Evolutionary conservation across 2,888 invertebrate species (phyloP).

Genomic region (Drosophila cognata): DNA sequence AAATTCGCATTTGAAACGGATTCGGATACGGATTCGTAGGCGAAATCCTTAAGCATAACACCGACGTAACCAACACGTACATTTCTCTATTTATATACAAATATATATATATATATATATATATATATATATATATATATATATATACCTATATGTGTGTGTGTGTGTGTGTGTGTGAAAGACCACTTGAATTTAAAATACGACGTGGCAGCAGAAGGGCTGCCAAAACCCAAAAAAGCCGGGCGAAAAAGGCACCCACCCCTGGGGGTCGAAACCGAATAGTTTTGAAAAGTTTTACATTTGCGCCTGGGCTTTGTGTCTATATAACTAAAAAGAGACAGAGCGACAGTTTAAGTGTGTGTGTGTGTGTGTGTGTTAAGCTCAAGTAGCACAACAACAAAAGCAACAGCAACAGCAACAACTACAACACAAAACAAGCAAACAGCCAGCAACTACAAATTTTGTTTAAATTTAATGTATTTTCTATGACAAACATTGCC

Average conservation of each 20-base stretch:
- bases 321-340: constrained; percentile 30
- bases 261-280: constrained; percentile 59
- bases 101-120: background rate
- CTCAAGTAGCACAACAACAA: constrained; percentile 72
- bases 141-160: background rate
- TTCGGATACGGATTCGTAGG: constrained; percentile 79
- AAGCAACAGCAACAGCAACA: constrained; percentile 35
- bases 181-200: constrained; percentile 83
- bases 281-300: constrained; percentile 79
- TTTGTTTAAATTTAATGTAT: constrained; percentile 83
- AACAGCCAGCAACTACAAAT: constrained; percentile 55
- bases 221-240: constrained; percentile 33
- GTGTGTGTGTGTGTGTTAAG: constrained; percentile 57
- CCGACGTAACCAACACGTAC: constrained; percentile 48
- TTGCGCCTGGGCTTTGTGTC: constrained; percentile 63
- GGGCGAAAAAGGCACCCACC: constrained; percentile 38
- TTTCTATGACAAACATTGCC: constrained; percentile 76
- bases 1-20: constrained; percentile 84
- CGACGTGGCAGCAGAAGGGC: constrained; percentile 75
- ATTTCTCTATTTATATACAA: constrained; percentile 11
- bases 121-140: constrained; percentile 21
- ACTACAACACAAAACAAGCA: constrained; percentile 3
- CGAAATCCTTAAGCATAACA: constrained; percentile 82
- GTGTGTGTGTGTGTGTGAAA: constrained; percentile 52
- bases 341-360: constrained; percentile 11